A percentile compares a stretch with the other conserved stretches of the same genome.
These are phyloP conservation scores for Pelodytes ibericus DNA, from an alignment of 2,797 vertebrate species.

Conservation along the genomic window DNA sequence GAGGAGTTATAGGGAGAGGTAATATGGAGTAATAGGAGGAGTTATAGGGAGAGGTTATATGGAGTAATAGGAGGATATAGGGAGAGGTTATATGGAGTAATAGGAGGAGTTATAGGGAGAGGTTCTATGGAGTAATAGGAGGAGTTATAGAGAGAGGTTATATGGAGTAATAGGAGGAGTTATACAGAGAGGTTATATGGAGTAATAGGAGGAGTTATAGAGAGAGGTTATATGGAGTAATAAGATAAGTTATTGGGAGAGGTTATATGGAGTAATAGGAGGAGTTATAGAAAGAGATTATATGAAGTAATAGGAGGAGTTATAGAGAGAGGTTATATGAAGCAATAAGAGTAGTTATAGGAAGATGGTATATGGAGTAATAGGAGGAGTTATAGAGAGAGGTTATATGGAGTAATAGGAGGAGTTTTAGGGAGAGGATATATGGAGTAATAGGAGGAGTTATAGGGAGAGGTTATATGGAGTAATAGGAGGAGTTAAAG, in stretches of 20 bases:
- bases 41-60: neutral
- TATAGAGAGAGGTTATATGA: constrained; percentile 21
- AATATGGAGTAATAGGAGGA: constrained; percentile 25
- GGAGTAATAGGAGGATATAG: neutral
- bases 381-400: constrained; percentile 8
- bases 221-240: constrained; percentile 19
- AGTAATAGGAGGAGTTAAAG: neutral
- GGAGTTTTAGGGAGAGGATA: neutral
- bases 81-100: neutral
- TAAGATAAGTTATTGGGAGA: constrained; percentile 5
- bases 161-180: neutral
- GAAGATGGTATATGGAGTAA: neutral
- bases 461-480: neutral
- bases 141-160: too few relatives aligned
- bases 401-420: constrained; percentile 23
- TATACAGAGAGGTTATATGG: constrained; percentile 24
- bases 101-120: neutral
- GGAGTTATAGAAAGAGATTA: constrained; percentile 18
- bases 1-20: neutral
- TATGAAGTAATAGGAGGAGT: constrained; percentile 17
- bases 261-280: constrained; percentile 25
- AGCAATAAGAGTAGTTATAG: constrained; percentile 22
- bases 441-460: neutral
- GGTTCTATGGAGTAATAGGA: constrained; percentile 9
- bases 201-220: constrained; percentile 23